These are phyloP conservation scores for Xylocopa sonorina DNA, from an alignment of 1,140 invertebrate genomes.

Conservation along the genomic window DNA sequence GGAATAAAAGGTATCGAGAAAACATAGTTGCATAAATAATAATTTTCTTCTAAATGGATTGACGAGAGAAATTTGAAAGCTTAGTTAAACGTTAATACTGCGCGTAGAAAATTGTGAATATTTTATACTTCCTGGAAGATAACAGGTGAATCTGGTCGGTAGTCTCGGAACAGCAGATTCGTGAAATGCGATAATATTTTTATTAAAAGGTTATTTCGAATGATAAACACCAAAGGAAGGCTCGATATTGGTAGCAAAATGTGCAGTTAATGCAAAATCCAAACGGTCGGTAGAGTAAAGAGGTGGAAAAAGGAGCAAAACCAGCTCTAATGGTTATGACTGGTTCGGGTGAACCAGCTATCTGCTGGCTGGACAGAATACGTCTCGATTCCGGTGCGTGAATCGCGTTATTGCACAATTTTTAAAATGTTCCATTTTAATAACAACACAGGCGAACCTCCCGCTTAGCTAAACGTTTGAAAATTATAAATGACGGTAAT, in stretches of 20 bases:
- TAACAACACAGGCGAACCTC: neutral
- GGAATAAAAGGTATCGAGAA: too few relatives aligned
- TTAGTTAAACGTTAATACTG: too few relatives aligned
- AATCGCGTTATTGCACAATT: conserved; percentile 43
- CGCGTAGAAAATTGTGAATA: too few relatives aligned
- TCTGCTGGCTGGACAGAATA: conserved; percentile 23
- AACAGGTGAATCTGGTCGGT: too few relatives aligned
- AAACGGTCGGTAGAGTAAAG: neutral
- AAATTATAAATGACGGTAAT: conserved; percentile 23
- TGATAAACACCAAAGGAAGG: conserved; percentile 12
- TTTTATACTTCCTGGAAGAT: too few relatives aligned
- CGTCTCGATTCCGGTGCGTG: conserved; percentile 27
- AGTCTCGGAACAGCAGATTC: neutral
- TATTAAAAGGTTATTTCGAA: neutral
- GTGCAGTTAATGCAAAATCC: conserved; percentile 47
- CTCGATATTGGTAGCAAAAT: conserved; percentile 38
- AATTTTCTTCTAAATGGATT: too few relatives aligned
- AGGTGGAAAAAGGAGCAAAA: conserved; percentile 33
- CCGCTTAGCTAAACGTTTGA: neutral
- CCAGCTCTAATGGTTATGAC: conserved; percentile 47
- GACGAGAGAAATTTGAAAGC: too few relatives aligned
- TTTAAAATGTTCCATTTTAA: conserved; percentile 38
- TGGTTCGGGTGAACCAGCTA: conserved; percentile 46
- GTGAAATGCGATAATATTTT: conserved; percentile 15
- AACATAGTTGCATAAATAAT: too few relatives aligned